Percentiles rank a stretch among this genome's conserved stretches.
These are phyloP conservation scores for Crax fasciolata DNA, from an alignment of 2,797 vertebrate genomes.

Conservation along the genomic window DNA sequence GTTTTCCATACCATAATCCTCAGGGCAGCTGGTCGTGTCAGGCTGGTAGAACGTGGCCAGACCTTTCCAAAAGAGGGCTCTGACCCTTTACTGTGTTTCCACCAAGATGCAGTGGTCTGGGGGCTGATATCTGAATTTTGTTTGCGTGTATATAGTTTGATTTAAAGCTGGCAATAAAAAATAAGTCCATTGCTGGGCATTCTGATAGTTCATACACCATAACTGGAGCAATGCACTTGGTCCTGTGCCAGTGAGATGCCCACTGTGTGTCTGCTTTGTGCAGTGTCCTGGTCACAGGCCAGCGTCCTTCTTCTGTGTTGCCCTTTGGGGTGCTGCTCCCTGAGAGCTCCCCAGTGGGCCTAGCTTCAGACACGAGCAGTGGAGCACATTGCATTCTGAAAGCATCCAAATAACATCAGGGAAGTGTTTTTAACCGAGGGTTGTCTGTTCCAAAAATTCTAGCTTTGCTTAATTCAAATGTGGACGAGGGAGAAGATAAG, in stretches of 20 bases:
- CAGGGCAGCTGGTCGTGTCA: background rate
- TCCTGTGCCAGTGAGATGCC: background rate
- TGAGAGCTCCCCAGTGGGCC: background rate
- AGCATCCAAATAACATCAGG: background rate
- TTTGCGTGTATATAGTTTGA: background rate
- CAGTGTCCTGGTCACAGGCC: background rate
- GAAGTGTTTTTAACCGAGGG: background rate
- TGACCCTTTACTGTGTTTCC: background rate
- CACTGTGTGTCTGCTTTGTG: background rate
- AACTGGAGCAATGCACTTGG: background rate
- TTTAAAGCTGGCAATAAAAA: background rate
- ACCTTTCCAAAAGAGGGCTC: background rate
- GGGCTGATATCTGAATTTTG: background rate
- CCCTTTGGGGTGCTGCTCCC: background rate
- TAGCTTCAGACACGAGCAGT: background rate
- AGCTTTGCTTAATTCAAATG: background rate
- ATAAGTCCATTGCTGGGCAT: background rate
- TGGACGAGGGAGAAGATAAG: background rate
- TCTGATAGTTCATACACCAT: fast-evolving
- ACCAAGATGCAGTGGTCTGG: background rate
- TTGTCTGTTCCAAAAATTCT: background rate
- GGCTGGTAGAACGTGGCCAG: background rate
- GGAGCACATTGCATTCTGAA: background rate
- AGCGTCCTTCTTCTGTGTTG: background rate
- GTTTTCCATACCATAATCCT: fast-evolving